Base-by-base conservation (phyloP, 1,140 invertebrate species). In the Calosoma granatense region DNA sequence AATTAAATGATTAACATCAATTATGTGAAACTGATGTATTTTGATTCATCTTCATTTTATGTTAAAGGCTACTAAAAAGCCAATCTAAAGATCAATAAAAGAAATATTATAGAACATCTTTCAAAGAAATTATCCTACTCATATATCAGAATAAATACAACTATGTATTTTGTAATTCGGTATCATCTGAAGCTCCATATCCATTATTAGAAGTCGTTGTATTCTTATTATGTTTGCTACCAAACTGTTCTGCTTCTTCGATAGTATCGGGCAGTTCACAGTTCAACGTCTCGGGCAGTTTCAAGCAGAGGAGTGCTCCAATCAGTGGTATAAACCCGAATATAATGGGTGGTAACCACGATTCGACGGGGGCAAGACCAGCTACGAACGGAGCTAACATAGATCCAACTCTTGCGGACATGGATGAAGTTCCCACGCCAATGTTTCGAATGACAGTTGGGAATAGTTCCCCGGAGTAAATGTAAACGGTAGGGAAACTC, bases 231-330 rank as follows among this genome's bases (percentile, higher is more conserved):
- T 51, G 6, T 51, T 51, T 17, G 17, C 4, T 17, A 23, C 84
- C 84, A 67, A 87, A 88, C 30, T 76, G 74, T 72, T 90, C 86
- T 30, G 85, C 87, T 63, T 90, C 86, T 66, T 87, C 82, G 23
- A 90, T 72, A 0, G 86, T 90, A 59, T 90, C 87, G 21, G 88
- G 86, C 36, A 92, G 66, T 47, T 81, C 79, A 61, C 76, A 76
- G 11, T 84, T 82, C 54, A 83, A 76, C 0, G 90, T 92, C 76
- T 92, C 87, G 0, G 87, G 87, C 51, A 90, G 72, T 19, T 84
- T 64, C 2, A 86, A 66, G 26, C 83, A 81, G n/a, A 87, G 70
- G 17, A 76, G 61, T 9, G 80, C 82, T 22, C 82, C 84, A 15
- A 85, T 63, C 1, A 87, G 61, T 2, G 87, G 79, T 9, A 83